Evolutionary conservation across 2,888 invertebrate genomes (phyloP), one percentile per base, ranked within the genome.

Genomic region (Chaetoderma sp.): DNA sequence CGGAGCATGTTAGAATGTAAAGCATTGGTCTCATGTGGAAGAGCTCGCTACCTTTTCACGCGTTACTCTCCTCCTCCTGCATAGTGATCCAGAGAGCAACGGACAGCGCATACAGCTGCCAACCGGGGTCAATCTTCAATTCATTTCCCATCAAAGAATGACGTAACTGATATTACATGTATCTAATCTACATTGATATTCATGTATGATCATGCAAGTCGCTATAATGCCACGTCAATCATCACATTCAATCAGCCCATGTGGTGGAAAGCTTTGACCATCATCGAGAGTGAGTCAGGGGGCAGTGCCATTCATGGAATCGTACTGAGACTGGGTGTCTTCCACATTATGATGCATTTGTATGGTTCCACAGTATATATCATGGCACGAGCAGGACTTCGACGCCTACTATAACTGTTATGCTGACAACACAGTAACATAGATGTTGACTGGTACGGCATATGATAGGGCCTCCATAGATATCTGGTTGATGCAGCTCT

Each of bases 371-470:
- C 77, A 16, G 47, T 16, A 13, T 18, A 47, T 47, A 8, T 47
- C 13, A 47, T 47, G 47, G 13, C 47, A 21, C n/a, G 47, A 16
- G 8, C 47, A 47, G 47, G 47, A 21, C 21, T 47, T 47, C 47
- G 21, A 13, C n/a, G 21, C 13, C 16, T 47, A n/a, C 47, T 47
- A n/a, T 16, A 47, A 21, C 13, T 23, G 13, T 10, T 47, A 13
- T 21, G 47, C 47, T 16, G 16, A 16, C 13, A 47, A 47, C 21
- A 47, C 16, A 16, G 73, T 78, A 1, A 27, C 47, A 8, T 73
- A 78, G 47, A 76, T 76, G 60, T 32, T 76, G 25, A 60, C 61
- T 58, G 72, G 77, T 18, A 78, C 78, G 56, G 74, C 74, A 27
- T 36, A 65, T 47, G 47, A 69, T 42, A 39, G 70, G 49, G 68